phyloP scores from a whole-genome alignment of 2,797 vertebrate species.

The Spinus pinus region DNA sequence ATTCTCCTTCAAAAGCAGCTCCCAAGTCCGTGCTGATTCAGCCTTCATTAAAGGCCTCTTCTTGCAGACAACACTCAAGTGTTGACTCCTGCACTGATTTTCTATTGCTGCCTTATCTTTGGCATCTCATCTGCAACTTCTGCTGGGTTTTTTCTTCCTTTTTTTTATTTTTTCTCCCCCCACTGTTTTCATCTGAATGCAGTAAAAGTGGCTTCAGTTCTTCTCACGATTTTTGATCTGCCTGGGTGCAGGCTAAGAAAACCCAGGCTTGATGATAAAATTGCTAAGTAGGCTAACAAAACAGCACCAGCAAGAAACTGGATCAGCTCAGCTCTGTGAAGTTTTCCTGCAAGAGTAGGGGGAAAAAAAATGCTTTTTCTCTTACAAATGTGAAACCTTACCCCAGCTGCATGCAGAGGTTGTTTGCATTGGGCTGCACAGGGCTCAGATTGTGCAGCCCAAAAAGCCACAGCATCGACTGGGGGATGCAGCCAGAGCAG shows the following conservation, averaged over 20 bases:
- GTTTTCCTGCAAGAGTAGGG: not conserved
- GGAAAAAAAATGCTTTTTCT: not conserved
- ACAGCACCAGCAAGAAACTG: constrained; percentile 36
- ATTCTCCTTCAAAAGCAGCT: constrained; percentile 31
- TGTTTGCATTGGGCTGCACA: not conserved
- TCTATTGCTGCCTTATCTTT: constrained; percentile 49
- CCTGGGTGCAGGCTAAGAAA: not conserved
- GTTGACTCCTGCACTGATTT: constrained; percentile 35
- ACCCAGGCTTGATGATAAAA: not conserved
- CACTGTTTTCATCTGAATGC: not conserved
- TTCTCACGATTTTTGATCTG: not conserved
- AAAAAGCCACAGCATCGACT: not conserved
- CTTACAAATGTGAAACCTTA: not conserved
- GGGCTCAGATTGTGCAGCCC: not conserved
- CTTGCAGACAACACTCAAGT: not conserved
- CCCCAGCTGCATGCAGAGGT: not conserved
- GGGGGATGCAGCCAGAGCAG: not conserved
- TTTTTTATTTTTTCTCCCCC: not conserved
- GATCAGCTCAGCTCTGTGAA: constrained; percentile 31
- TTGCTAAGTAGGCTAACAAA: constrained; percentile 54
- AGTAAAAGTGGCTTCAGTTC: not conserved
- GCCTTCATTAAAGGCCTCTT: constrained; percentile 41
- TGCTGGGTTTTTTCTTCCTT: not conserved
- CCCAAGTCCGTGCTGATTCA: constrained; percentile 25
- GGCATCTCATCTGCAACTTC: constrained; percentile 47